These are phyloP conservation scores for Sebastes baramenuke DNA, from an alignment of 2,797 vertebrate species.

Conservation along the genomic window DNA sequence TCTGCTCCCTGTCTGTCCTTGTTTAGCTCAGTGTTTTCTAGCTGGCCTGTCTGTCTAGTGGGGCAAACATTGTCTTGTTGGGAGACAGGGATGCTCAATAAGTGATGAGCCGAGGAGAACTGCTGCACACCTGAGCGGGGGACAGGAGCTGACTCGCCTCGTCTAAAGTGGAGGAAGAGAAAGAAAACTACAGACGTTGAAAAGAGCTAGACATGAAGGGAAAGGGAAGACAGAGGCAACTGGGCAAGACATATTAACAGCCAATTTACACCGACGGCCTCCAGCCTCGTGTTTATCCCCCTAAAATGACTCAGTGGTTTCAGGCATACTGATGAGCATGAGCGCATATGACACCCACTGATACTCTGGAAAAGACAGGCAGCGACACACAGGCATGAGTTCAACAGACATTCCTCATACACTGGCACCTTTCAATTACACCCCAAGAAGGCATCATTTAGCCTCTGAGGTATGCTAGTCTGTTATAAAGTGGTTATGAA, in stretches of 20 bases:
- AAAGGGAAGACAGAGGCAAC: not conserved
- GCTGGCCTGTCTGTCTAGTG: not conserved
- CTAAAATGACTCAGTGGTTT: conserved; percentile 14
- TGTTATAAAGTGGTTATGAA: conserved; percentile 12
- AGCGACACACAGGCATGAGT: conserved; percentile 29
- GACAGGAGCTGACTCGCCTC: conserved; percentile 37
- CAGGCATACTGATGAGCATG: not conserved
- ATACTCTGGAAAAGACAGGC: conserved; percentile 20
- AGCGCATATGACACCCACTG: conserved; percentile 5
- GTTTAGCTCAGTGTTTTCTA: conserved; percentile 30
- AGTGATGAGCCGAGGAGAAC: conserved; percentile 43
- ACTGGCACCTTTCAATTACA: conserved; percentile 54
- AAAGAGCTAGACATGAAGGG: not conserved
- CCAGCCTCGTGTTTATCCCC: not conserved
- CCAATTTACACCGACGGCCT: conserved; percentile 1
- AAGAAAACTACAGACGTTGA: conserved; percentile 8
- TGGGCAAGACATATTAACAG: not conserved
- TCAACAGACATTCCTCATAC: conserved; percentile 42
- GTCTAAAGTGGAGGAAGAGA: not conserved
- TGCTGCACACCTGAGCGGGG: conserved; percentile 28
- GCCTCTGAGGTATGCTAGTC: not conserved
- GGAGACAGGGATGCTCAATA: conserved; percentile 42
- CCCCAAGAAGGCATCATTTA: conserved; percentile 26
- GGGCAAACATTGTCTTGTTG: conserved; percentile 2
- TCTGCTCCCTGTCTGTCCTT: conserved; percentile 20